Percentiles rank a stretch among this genome's conserved stretches.
Evolutionary conservation across 2,113 vertebrate species (phyloP).

Genomic region (Hypomesus transpacificus): DNA sequence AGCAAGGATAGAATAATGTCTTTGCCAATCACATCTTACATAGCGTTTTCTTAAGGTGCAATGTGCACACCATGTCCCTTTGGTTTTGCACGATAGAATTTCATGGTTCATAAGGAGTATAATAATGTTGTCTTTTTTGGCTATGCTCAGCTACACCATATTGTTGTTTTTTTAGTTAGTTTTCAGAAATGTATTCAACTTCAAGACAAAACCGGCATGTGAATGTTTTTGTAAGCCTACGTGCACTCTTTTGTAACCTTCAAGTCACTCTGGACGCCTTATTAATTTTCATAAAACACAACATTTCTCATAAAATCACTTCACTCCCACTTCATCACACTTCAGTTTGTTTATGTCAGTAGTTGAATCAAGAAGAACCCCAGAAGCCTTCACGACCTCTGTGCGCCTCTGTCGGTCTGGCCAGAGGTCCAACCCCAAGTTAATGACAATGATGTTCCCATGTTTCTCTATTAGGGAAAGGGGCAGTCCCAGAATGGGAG

Average conservation of each 20-base stretch:
- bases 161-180: too few species aligned
- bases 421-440: constrained; percentile 63
- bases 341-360: too few species aligned
- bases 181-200: too few species aligned
- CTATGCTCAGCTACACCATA: too few species aligned
- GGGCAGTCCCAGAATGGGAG: constrained; percentile 62
- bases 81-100: constrained; percentile 42
- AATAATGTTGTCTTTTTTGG: not conserved
- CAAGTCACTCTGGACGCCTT: too few species aligned
- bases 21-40: constrained; percentile 81
- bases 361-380: not conserved
- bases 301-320: too few species aligned
- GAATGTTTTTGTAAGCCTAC: too few species aligned
- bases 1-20: constrained; percentile 77
- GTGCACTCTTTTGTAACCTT: too few species aligned
- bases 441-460: constrained; percentile 69
- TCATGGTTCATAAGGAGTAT: constrained; percentile 13
- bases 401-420: constrained; percentile 52
- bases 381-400: constrained; percentile 38
- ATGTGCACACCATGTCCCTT: constrained; percentile 59
- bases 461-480: constrained; percentile 65
- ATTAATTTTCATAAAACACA: too few species aligned
- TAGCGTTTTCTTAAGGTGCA: constrained; percentile 75
- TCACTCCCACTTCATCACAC: too few species aligned
- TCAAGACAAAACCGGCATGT: too few species aligned